A percentile compares a stretch with the other conserved stretches of the same genome.
These are phyloP conservation scores for Fregetta grallaria DNA, from an alignment of 2,113 vertebrate genomes.

Conservation along the genomic window DNA sequence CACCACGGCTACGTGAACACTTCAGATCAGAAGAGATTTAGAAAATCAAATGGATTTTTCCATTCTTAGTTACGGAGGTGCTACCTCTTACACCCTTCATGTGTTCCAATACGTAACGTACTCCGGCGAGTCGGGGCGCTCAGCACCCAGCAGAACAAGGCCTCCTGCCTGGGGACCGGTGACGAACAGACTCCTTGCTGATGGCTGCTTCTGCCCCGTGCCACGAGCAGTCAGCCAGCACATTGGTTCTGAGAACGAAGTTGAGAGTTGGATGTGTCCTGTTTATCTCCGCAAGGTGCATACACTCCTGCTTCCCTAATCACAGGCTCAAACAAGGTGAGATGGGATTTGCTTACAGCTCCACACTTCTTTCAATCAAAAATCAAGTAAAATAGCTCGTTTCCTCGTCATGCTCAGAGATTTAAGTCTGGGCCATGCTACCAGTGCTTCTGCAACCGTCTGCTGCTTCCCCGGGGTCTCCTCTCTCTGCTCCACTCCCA, in stretches of 20 bases:
- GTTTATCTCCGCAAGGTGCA: background rate
- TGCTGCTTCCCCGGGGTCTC: background rate
- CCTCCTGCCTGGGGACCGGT: background rate
- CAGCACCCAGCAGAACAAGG: background rate
- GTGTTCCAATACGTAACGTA: fast-evolving
- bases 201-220: background rate
- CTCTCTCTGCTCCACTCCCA: background rate
- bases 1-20: background rate
- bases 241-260: background rate
- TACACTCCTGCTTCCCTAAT: background rate
- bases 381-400: background rate
- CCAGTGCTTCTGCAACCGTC: background rate
- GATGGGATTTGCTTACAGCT: background rate
- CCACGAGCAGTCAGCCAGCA: background rate
- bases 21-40: background rate
- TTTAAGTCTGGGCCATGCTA: background rate
- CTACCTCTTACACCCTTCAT: background rate
- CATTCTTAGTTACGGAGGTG: background rate
- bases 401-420: background rate
- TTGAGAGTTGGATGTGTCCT: background rate
- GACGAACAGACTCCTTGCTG: background rate
- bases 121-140: fast-evolving
- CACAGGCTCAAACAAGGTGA: background rate
- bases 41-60: background rate
- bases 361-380: background rate